Evolutionary conservation across 2,797 vertebrate species (phyloP), one percentile per base, ranked within the genome.

Genomic region (Acropternis orthonyx): DNA sequence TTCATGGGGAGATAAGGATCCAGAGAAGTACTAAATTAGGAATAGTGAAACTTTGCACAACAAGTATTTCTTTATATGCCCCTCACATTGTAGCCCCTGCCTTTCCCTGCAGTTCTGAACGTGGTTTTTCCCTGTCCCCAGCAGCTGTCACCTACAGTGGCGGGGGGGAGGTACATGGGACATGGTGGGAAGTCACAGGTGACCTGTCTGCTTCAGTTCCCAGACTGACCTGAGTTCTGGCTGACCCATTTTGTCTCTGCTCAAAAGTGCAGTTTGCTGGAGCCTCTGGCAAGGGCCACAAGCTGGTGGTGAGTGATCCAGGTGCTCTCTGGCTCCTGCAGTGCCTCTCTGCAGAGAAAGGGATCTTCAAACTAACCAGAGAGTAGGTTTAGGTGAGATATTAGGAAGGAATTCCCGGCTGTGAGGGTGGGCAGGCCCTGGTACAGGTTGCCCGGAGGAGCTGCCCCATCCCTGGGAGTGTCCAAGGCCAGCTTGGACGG

Each of bases 321-420:
- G 37, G 18, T 32, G 62, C 55, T 37, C 3, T 48, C 8, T 59
- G 10, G 11, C 39, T 80, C n/a, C 82, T 32, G 61, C 67, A 12
- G 66, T 15, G 32, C 51, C 52, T 37, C 78, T 32, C 74, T 61
- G 44, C 62, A 89, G 58, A 11, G 46, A 2, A 54, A 27, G 26
- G 20, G 26, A 52, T 22, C 69, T 61, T 6, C 62, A 3, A 0
- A 22, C 2, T 81, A 34, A 2, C 54, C 54, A 68, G 21, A 61
- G 46, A 6, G 26, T 3, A 36, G 20, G 6, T 4, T 0, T 9
- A 0, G 8, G 9, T 62, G 48, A 36, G 62, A 23, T 20, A 3
- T 8, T 36, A 22, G 69, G 69, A 0, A 58, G 68, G 23, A 61
- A 36, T 32, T 48, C 18, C 27, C 54, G 39, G 37, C 48, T 43